Conservation (phyloP, 35 echinoderm and acorn worm genomes). For the Strongylocentrotus purpuratus region DNA sequence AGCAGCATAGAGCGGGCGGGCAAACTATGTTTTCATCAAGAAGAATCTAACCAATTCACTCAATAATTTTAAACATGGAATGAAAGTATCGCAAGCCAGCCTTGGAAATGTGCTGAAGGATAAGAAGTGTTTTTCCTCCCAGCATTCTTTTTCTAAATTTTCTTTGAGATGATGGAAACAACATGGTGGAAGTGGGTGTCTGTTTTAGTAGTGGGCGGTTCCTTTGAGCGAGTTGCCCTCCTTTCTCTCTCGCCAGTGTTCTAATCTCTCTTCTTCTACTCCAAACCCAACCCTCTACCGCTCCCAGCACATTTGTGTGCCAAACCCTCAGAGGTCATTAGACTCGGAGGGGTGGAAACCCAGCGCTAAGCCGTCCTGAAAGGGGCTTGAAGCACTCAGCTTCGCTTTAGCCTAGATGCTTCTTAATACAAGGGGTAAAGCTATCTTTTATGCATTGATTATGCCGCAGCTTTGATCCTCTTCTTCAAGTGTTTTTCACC, state of each 20-base stretch:
- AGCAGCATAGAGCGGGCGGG: background rate
- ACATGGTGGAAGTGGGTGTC: background rate
- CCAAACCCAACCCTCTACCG: background rate
- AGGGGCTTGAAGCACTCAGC: background rate
- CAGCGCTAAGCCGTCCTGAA: background rate
- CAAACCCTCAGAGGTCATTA: background rate
- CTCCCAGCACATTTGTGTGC: background rate
- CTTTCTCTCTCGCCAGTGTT: background rate
- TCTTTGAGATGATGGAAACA: background rate
- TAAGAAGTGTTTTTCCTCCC: background rate
- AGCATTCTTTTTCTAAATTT: background rate
- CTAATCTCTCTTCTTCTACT: background rate
- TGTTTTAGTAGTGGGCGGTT: background rate
- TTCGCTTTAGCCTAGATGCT: background rate
- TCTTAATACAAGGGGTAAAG: background rate
- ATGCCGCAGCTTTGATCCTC: background rate
- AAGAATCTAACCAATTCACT: background rate
- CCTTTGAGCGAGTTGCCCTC: background rate
- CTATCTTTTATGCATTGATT: slow-evolving; percentile 12
- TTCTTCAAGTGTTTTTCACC: slow-evolving; percentile 27
- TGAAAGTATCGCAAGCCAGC: background rate
- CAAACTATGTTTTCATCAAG: background rate
- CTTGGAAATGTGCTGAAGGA: background rate
- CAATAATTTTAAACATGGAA: background rate
- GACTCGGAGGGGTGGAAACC: background rate